Percentiles rank a stretch among this genome's conserved stretches.
phyloP scores from a whole-genome alignment of 2,797 vertebrate genomes.

The Karalla daura region DNA sequence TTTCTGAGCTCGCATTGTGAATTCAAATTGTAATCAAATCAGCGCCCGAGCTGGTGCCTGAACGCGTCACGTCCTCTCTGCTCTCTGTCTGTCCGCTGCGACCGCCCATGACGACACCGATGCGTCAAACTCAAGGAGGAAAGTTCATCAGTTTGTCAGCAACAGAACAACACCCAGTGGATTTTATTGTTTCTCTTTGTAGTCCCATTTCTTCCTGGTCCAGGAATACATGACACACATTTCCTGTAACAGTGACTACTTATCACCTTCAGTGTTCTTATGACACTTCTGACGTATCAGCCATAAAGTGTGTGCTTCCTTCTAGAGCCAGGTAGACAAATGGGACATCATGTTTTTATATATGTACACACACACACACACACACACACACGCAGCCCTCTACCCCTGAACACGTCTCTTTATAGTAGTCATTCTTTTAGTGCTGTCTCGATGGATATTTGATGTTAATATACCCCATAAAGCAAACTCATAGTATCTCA shows the following conservation, averaged over 20 bases:
- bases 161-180: neutral
- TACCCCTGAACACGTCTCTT: too few relatives aligned
- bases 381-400: too few relatives aligned
- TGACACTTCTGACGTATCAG: neutral
- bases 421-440: too few relatives aligned
- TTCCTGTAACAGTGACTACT: slow-evolving; percentile 2
- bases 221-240: slow-evolving; percentile 48
- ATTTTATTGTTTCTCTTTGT: neutral
- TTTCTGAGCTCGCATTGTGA: neutral
- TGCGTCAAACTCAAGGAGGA: neutral
- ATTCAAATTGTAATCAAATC: slow-evolving; percentile 70
- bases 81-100: neutral
- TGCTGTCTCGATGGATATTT: too few relatives aligned
- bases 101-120: neutral
- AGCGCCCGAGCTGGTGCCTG: too few relatives aligned
- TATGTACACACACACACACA: too few relatives aligned
- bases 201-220: slow-evolving; percentile 23
- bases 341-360: too few relatives aligned
- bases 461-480: too few relatives aligned
- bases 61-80: neutral
- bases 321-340: too few relatives aligned
- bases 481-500: too few relatives aligned
- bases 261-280: neutral
- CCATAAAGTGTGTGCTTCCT: slow-evolving; percentile 5
- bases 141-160: neutral